Evolutionary conservation across 2,113 vertebrate species (phyloP), one percentile per base, ranked within the genome.

Genomic region (Sander lucioperca): DNA sequence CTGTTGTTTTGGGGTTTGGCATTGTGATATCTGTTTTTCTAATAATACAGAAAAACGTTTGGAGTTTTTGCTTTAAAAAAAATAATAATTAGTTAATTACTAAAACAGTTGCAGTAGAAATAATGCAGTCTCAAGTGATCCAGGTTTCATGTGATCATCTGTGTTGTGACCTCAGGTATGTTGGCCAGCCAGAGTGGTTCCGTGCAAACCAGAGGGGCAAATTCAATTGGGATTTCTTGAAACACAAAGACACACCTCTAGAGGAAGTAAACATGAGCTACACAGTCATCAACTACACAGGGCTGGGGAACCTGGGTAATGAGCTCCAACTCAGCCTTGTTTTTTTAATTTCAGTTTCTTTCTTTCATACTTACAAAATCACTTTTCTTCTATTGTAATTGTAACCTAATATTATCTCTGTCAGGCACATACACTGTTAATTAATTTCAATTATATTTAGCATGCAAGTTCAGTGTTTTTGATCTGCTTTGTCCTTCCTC

Each of bases 201-300:
- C 79, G 48, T 16, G 1, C 88, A 3, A 0, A 93, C 47, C 3
- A 2, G 0, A 87, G 15, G 0, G 93, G 92, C 7, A 93, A 27
- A 3, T 95, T 93, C 61, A 75, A n/a, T 30, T 86, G 75, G 30
- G 89, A 94, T 23, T 93, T 96, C 64, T 3, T 89, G 2, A 69
- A 79, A 14, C 64, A 95, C 51, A 91, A 53, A 50, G 56, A 92
- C 0, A 65, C 88, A 0, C 89, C 88, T 0, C 53, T 98, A 18
- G 96, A 97, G 70, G 96, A 95, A 1, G 64, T 97, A 1, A 96
- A 98, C 74, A 83, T 96, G 91, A 96, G 94, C 4, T 45, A 88
- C 68, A 95, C 95, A 8, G 13, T 86, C 27, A 93, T 97, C 81
- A 97, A 91, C 93, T 95, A 94, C 25, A 21, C 45, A 0, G 97